Evolutionary conservation across 2,888 invertebrate species (phyloP), one percentile per base, ranked within the genome.

Genomic region (Dynastes tityus): DNA sequence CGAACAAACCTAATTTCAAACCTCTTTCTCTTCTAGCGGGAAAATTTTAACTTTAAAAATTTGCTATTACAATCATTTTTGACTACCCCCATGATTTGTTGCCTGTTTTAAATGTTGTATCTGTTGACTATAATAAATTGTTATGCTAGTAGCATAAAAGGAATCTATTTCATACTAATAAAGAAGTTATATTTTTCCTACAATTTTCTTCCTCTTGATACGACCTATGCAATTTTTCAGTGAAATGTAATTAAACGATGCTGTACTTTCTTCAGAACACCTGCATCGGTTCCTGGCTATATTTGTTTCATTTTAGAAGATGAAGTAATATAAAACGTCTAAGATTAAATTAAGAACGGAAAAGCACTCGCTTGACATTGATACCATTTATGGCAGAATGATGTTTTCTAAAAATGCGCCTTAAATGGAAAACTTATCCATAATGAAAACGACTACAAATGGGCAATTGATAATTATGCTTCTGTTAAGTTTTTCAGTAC

Each of bases 211-310:
- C 1, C 5, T 40, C 9, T 40, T 9, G 8, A 9, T 45, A 45
- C 11, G 45, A 45, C 0, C 2, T 45, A 45, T 45, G 8, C 0
- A 45, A 55, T 16, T 55, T 13, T 0, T 11, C 55, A 55, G n/a
- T 55, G 55, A n/a, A 55, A n/a, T 55, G 55, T 45, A 55, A 55
- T 22, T 55, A n/a, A 16, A 16, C 55, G 55, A 55, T 55, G 55
- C 1, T 3, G n/a, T 13, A 55, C 22, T 55, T 55, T 55, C 55
- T 1, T 55, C 4, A 8, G 53, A n/a, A 22, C 11, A n/a, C 53
- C 4, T 55, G 55, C 13, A 6, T 16, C 1, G 16, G 13, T 16
- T 6, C 16, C 11, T 22, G 2, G n/a, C n/a, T 55, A 55, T n/a
- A 16, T 55, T 16, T 55, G 2, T 45, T 45, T 45, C 0, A 45